Evolutionary conservation across 2,797 vertebrate genomes (phyloP).

Genomic region (Chloroceryle inda): DNA sequence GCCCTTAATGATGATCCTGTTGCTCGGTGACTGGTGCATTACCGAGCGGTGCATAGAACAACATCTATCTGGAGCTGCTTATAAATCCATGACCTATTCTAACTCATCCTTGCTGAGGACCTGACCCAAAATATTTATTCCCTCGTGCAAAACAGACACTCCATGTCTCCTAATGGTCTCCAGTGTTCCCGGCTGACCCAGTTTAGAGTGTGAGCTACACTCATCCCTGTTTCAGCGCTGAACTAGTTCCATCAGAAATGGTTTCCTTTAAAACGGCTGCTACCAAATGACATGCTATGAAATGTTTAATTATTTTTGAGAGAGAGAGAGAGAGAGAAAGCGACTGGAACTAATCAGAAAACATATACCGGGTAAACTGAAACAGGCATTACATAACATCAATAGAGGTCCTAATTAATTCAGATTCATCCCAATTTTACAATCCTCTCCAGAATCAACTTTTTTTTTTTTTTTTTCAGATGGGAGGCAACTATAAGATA

Average conservation of each 20-base stretch:
- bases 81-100: not conserved
- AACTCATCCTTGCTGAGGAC: not conserved
- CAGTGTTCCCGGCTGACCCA: slow-evolving; percentile 40
- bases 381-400: slow-evolving; percentile 20
- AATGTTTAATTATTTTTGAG: not conserved
- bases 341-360: not conserved
- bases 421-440: slow-evolving; percentile 37
- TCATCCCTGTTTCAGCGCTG: slow-evolving; percentile 34
- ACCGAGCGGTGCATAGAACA: not conserved
- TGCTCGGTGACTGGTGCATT: slow-evolving; percentile 3
- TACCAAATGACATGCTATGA: slow-evolving; percentile 3
- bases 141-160: not conserved
- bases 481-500: slow-evolving; percentile 24
- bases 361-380: not conserved
- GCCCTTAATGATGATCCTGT: slow-evolving; percentile 53
- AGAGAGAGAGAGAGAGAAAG: not conserved
- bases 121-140: slow-evolving; percentile 64
- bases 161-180: slow-evolving; percentile 55
- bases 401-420: slow-evolving; percentile 56
- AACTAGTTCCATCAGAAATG: slow-evolving; percentile 67
- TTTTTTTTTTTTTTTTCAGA: slow-evolving; percentile 6
- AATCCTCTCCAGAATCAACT: slow-evolving; percentile 25
- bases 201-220: slow-evolving; percentile 51
- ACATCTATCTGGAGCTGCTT: slow-evolving; percentile 20
- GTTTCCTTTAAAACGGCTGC: slow-evolving; percentile 45